phyloP scores from a whole-genome alignment of 2,113 vertebrate genomes.

The Zeus faber region DNA sequence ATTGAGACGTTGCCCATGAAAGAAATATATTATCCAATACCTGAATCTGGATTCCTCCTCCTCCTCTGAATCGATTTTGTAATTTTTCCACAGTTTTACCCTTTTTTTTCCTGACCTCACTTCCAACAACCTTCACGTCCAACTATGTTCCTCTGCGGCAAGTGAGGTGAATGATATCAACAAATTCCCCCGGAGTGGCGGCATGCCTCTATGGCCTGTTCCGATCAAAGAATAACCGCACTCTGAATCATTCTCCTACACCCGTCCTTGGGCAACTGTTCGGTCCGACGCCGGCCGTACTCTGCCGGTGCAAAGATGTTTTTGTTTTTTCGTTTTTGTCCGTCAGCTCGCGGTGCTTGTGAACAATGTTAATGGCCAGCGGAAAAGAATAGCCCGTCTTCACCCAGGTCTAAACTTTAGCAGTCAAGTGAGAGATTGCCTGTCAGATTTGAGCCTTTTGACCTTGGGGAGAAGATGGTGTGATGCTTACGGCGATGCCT shows the following conservation, averaged over 20 bases:
- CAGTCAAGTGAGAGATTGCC: conserved; percentile 55
- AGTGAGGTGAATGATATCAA: conserved; percentile 17
- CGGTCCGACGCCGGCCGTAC: conserved; percentile 13
- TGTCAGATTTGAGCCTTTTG: conserved; percentile 30
- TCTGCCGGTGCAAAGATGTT: too few relatives aligned
- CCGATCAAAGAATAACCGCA: conserved; percentile 27
- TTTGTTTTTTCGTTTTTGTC: conserved; percentile 23
- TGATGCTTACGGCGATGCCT: neutral
- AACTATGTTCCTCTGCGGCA: too few relatives aligned
- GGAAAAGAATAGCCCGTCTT: conserved; percentile 38
- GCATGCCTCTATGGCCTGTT: too few relatives aligned
- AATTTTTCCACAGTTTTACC: too few relatives aligned
- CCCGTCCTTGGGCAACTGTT: conserved; percentile 31
- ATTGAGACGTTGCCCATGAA: too few relatives aligned
- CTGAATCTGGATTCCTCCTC: too few relatives aligned
- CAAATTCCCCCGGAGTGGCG: conserved; percentile 18
- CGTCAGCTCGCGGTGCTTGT: conserved; percentile 20
- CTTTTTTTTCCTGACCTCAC: too few relatives aligned
- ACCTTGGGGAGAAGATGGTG: neutral
- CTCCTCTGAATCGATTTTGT: too few relatives aligned
- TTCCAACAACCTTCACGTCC: too few relatives aligned
- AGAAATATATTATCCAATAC: too few relatives aligned
- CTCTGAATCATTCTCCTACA: conserved; percentile 25
- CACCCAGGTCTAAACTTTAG: conserved; percentile 53
- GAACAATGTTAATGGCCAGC: conserved; percentile 38